These are phyloP conservation scores for Lathronympha strigana DNA, from an alignment of 2,888 invertebrate genomes.

Conservation along the genomic window DNA sequence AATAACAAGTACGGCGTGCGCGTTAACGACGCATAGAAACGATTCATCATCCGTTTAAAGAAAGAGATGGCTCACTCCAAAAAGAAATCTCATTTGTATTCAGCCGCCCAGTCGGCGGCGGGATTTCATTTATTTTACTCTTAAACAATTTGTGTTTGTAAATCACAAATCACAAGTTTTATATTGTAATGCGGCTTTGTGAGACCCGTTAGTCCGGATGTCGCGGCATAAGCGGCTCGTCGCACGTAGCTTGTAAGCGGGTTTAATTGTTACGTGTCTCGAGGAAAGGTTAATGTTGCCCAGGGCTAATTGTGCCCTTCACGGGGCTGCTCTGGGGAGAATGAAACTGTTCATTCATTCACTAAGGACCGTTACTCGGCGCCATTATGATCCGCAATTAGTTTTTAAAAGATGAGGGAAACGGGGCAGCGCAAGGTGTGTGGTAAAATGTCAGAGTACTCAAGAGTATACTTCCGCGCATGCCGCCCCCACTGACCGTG, in stretches of 20 bases:
- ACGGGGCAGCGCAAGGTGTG: conserved; percentile 68
- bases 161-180: conserved; percentile 73
- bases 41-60: conserved; percentile 75
- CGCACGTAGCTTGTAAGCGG: conserved; percentile 53
- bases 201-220: conserved; percentile 70
- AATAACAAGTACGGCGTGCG: conserved; percentile 73
- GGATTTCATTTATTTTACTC: conserved; percentile 73
- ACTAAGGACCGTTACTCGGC: conserved; percentile 63
- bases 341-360: conserved; percentile 66
- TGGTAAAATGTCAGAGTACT: conserved; percentile 71
- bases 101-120: conserved; percentile 58
- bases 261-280: conserved; percentile 53
- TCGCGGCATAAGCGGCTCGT: conserved; percentile 63
- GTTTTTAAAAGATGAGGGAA: conserved; percentile 45
- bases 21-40: conserved; percentile 77
- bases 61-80: conserved; percentile 75
- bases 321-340: conserved; percentile 43
- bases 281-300: conserved; percentile 62
- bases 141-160: conserved; percentile 76
- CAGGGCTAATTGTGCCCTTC: conserved; percentile 55
- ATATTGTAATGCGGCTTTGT: conserved; percentile 61
- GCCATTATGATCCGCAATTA: conserved; percentile 61
- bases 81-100: conserved; percentile 79
- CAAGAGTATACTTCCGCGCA: conserved; percentile 69
- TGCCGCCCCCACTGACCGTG: conserved; percentile 61